These are phyloP conservation scores for Noctua janthe DNA, from an alignment of 2,888 invertebrate genomes.

Conservation along the genomic window DNA sequence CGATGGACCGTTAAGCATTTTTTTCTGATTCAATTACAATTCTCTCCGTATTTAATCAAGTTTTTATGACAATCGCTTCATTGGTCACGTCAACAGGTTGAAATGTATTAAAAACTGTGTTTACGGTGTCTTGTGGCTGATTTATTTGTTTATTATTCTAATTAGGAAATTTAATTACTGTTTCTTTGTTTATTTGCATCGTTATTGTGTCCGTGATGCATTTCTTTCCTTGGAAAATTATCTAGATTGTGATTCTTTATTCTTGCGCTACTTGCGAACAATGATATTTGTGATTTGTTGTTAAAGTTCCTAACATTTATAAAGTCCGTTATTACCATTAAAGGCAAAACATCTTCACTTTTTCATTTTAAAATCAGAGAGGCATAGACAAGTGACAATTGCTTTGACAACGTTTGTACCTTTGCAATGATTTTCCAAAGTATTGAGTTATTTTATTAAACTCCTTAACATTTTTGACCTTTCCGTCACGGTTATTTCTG, in stretches of 20 bases:
- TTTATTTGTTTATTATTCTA: conserved; percentile 50
- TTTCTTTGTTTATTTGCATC: background rate
- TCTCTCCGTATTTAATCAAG: conserved; percentile 56
- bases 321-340: background rate
- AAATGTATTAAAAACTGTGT: conserved; percentile 39
- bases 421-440: background rate
- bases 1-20: conserved; percentile 25
- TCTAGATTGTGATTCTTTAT: background rate
- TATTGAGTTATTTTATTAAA: background rate
- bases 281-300: background rate
- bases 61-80: conserved; percentile 47
- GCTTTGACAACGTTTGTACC: background rate
- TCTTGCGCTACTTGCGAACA: background rate
- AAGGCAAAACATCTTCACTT: background rate
- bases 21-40: conserved; percentile 63
- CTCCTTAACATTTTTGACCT: background rate
- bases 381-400: background rate
- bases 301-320: background rate
- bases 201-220: background rate
- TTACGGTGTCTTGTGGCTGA: conserved; percentile 4
- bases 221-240: background rate
- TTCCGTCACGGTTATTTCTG: background rate
- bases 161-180: conserved; percentile 27
- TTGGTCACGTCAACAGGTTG: conserved; percentile 33
- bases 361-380: background rate